These are phyloP conservation scores for Heliocidaris tuberculata DNA, from an alignment of 35 echinoderm and acorn worm species.

Conservation along the genomic window DNA sequence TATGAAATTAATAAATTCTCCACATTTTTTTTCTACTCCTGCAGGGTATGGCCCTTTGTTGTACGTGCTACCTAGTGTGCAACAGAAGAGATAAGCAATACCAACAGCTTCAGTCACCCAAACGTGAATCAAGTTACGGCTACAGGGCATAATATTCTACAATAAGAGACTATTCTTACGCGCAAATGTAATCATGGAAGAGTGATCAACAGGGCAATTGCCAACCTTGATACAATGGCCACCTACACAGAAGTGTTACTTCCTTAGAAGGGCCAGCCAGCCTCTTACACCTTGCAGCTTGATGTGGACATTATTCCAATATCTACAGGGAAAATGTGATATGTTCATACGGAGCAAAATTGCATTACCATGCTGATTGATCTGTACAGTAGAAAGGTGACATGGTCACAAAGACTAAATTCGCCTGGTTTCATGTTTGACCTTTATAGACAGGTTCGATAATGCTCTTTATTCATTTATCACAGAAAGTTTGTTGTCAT, in stretches of 20 bases:
- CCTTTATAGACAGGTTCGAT: too few species aligned
- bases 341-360: too few species aligned
- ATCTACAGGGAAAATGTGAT: too few species aligned
- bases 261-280: neutral
- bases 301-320: too few species aligned
- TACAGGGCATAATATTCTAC: slow-evolving; percentile 8
- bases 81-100: neutral
- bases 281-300: too few species aligned
- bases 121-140: neutral
- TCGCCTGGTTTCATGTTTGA: too few species aligned
- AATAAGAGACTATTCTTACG: neutral
- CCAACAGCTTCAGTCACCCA: neutral
- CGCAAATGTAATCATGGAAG: neutral
- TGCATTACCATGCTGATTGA: too few species aligned
- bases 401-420: too few species aligned
- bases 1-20: too few species aligned
- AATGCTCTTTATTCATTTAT: too few species aligned
- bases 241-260: neutral
- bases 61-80: neutral
- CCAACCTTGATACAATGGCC: neutral
- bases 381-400: too few species aligned
- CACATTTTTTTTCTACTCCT: neutral
- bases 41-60: neutral
- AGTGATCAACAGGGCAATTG: neutral
- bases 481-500: too few species aligned